Base-by-base conservation (phyloP, 1,140 invertebrate species). In the Drosophila repletoides region DNA sequence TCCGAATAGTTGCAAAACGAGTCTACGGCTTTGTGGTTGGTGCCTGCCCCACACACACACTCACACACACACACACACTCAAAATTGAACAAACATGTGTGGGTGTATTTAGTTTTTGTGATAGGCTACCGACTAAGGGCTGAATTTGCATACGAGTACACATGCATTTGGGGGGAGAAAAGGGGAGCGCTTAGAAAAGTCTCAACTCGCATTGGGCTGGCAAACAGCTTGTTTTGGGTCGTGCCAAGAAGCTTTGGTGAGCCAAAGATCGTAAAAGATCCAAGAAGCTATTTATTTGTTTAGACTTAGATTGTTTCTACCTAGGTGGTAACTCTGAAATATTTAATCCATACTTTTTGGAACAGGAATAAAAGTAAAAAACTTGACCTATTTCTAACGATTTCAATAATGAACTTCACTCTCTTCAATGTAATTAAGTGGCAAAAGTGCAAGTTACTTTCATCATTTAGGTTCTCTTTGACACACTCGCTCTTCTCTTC, bases 1-100 rank as follows among this genome's bases (percentile, higher is more conserved):
- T 48, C 77, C 77, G 77, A 84, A 84, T 79, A 84, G 79, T n/a
- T 86, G 77, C 79, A 73, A 72, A 65, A 33, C 66, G 60, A 64
- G 59, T 69, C 49, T 56, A 58, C 24, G 45, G 29, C 12, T 45
- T 31, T 66, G 60, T 64, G 43, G 52, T 58, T 56, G 61, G 38
- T 61, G 48, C 28, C 21, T 34, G 40, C 22, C 29, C 36, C 64
- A 24, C 34, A 65, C 36, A 51, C 36, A 36, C 41, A 49, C 41
- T 31, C 33, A 48, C 21, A 21, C 63, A 14, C 51, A 12, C 41
- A 14, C 26, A 22, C 33, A 33, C 19, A 40, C 52, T 24, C 28
- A 14, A 10, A 38, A 5, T 17, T 26, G 51, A 2, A 33, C 19
- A 4, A 10, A 31, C 41, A 48, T 51, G 45, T 74, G 33, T 76